Conservation (phyloP, 2,888 invertebrate genomes). For the Ashinkailepas kermadecensis region DNA sequence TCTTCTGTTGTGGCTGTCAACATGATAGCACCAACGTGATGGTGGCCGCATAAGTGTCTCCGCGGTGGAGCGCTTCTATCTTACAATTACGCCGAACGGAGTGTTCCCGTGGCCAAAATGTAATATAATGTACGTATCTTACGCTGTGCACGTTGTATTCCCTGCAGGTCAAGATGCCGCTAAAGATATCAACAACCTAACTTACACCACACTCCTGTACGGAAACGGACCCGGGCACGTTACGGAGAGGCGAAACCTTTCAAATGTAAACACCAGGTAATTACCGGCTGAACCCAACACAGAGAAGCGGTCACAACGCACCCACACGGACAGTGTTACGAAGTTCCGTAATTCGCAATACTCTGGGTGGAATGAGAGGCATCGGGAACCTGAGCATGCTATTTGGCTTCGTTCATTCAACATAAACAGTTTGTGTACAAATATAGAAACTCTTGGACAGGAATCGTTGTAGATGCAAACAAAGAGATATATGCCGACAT, state of each 20-base stretch:
- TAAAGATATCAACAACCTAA: slow-evolving; percentile 64
- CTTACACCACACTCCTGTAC: slow-evolving; percentile 66
- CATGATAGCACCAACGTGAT: too few relatives aligned
- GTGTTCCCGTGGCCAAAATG: neutral
- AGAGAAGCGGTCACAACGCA: neutral
- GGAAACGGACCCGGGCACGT: slow-evolving; percentile 70
- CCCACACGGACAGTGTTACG: slow-evolving; percentile 36
- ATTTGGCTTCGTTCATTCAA: too few relatives aligned
- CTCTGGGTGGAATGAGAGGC: too few relatives aligned
- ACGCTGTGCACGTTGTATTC: neutral
- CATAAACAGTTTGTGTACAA: too few relatives aligned
- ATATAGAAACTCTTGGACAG: too few relatives aligned
- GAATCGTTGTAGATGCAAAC: too few relatives aligned
- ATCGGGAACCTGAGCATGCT: too few relatives aligned
- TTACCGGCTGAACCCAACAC: neutral
- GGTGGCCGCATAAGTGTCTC: too few relatives aligned
- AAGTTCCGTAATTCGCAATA: too few relatives aligned
- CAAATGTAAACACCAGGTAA: neutral
- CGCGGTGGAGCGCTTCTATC: too few relatives aligned
- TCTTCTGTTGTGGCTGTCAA: too few relatives aligned
- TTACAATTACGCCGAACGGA: neutral
- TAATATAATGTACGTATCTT: neutral
- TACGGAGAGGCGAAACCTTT: slow-evolving; percentile 44
- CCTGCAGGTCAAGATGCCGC: slow-evolving; percentile 37
- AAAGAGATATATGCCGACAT: too few relatives aligned